These are phyloP conservation scores for Eristalinus aeneus DNA, from an alignment of 2,888 invertebrate species.

Conservation along the genomic window DNA sequence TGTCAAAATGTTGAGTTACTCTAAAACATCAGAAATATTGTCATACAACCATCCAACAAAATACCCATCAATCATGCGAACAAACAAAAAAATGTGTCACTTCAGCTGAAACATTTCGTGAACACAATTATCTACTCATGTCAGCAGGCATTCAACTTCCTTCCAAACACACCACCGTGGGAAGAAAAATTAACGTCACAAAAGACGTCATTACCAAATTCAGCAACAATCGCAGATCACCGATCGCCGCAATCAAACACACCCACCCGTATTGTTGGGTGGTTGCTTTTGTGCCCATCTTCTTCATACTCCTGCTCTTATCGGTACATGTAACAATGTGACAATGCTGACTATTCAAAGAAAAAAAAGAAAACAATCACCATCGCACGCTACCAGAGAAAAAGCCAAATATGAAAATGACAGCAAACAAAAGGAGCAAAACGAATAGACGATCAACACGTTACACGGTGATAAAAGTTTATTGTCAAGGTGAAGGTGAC, in stretches of 20 bases:
- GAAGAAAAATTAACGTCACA: conserved; percentile 2
- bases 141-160: conserved; percentile 19
- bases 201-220: neutral
- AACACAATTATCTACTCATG: conserved; percentile 1
- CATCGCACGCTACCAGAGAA: neutral
- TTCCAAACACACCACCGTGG: conserved; percentile 1
- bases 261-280: neutral
- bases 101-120: neutral
- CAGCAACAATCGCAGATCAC: neutral
- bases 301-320: neutral
- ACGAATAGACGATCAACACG: conserved; percentile 16
- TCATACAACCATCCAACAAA: neutral
- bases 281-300: neutral
- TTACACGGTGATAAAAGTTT: conserved; percentile 57
- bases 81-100: neutral
- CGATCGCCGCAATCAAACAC: neutral
- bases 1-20: neutral
- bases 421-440: conserved; percentile 21
- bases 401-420: neutral
- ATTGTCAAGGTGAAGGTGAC: conserved; percentile 61
- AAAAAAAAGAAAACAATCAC: neutral
- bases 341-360: neutral
- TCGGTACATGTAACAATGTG: neutral
- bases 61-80: neutral
- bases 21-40: neutral